phyloP scores from a whole-genome alignment of 2,888 invertebrate genomes.

The Hyles lineata region DNA sequence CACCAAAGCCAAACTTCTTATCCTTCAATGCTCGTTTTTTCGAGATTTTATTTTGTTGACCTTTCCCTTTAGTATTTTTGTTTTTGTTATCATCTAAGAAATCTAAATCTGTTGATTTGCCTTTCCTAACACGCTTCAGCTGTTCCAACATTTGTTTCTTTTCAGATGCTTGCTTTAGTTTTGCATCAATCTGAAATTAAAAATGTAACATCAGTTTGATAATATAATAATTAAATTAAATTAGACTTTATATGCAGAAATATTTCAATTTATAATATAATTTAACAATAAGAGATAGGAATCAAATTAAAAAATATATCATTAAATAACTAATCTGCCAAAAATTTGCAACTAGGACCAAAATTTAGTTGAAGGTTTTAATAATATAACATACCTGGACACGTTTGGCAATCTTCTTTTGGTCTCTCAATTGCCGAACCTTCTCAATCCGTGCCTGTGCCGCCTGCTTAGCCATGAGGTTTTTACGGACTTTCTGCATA shows the following conservation, averaged over 20 bases:
- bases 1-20: conserved; percentile 97
- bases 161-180: conserved; percentile 93
- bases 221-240: background rate
- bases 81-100: conserved; percentile 89
- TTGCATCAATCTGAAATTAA: conserved; percentile 88
- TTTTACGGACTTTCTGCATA: conserved; percentile 97
- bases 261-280: no score
- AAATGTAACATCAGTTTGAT: background rate
- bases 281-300: no score
- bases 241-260: no score
- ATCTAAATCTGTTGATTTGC: conserved; percentile 90
- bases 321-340: background rate
- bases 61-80: conserved; percentile 57
- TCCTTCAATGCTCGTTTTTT: conserved; percentile 88
- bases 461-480: conserved; percentile 92
- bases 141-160: conserved; percentile 96
- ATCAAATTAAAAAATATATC: no score
- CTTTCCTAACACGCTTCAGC: conserved; percentile 96
- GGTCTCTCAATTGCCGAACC: conserved; percentile 93
- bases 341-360: background rate
- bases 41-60: conserved; percentile 66
- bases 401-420: conserved; percentile 96
- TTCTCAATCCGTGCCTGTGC: conserved; percentile 95
- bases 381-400: conserved; percentile 80
- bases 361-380: background rate